These are phyloP conservation scores for Drosophila borealis DNA, from an alignment of 2,888 invertebrate genomes.

Conservation along the genomic window DNA sequence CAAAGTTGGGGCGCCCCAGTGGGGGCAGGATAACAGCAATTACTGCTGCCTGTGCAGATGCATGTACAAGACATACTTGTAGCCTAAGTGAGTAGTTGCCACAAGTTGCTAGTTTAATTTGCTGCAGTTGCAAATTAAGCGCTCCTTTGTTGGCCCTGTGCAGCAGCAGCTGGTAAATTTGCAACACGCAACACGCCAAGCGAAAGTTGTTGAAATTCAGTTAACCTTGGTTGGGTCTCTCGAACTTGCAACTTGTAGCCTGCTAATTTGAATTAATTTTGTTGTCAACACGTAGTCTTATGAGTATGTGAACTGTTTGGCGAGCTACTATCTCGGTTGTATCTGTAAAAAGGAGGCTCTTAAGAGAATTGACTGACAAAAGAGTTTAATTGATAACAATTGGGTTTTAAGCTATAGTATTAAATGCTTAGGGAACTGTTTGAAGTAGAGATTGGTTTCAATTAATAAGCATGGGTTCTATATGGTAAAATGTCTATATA, in stretches of 20 bases:
- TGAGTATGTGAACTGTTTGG: conserved; percentile 69
- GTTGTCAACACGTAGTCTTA: conserved; percentile 75
- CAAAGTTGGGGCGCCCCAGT: conserved; percentile 5
- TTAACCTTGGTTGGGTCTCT: conserved; percentile 53
- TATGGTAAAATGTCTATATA: no score
- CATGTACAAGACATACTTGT: conserved; percentile 14
- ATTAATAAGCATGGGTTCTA: no score
- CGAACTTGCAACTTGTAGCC: conserved; percentile 42
- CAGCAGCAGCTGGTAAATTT: conserved; percentile 48
- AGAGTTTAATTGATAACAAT: neutral
- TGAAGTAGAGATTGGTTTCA: no score
- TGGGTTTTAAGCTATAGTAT: no score
- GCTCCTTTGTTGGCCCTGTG: conserved; percentile 43
- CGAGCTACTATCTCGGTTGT: conserved; percentile 28
- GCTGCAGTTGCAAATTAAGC: conserved; percentile 48
- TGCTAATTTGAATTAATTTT: conserved; percentile 78
- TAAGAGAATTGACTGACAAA: conserved; percentile 15
- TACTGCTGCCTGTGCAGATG: conserved; percentile 4
- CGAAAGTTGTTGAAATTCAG: conserved; percentile 74
- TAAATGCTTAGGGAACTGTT: no score
- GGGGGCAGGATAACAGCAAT: conserved; percentile 27
- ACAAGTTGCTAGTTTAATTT: conserved; percentile 56
- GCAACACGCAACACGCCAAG: conserved; percentile 67
- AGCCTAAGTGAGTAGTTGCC: conserved; percentile 52
- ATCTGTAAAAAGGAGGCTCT: conserved; percentile 4